These are phyloP conservation scores for Ceyx cyanopectus DNA, from an alignment of 2,113 vertebrate genomes.

Conservation along the genomic window DNA sequence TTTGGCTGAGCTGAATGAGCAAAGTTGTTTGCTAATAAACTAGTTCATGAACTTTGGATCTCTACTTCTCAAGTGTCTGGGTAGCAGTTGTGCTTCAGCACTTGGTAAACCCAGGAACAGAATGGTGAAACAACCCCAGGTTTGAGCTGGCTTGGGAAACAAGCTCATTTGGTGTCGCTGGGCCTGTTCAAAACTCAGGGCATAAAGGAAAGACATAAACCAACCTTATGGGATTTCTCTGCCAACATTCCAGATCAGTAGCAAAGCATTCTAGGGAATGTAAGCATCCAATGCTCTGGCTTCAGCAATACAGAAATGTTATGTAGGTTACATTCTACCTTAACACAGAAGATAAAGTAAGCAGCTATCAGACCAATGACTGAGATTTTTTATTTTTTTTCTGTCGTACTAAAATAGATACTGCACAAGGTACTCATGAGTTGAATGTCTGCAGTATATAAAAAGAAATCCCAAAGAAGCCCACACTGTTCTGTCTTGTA, in stretches of 20 bases:
- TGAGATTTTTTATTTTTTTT: not conserved
- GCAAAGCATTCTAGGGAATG: not conserved
- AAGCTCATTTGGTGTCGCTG: not conserved
- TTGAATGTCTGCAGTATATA: not conserved
- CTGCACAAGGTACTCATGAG: not conserved
- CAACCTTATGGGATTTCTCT: not conserved
- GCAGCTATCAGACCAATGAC: not conserved
- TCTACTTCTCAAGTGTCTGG: not conserved
- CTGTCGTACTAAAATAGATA: not conserved
- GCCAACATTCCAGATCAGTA: not conserved
- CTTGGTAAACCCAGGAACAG: not conserved
- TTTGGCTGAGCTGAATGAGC: not conserved
- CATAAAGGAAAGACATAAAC: not conserved
- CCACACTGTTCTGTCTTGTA: rapidly evolving
- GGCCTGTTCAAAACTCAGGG: not conserved
- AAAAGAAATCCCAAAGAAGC: not conserved
- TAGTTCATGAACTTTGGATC: not conserved
- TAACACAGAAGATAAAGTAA: not conserved
- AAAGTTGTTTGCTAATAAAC: not conserved
- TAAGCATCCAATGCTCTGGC: not conserved
- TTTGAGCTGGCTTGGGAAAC: not conserved
- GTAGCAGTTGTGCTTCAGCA: not conserved
- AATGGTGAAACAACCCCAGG: not conserved
- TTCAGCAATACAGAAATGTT: not conserved
- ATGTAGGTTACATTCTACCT: not conserved